Evolutionary conservation across 2,113 vertebrate species (phyloP), one percentile per base, ranked within the genome.

Genomic region (Holacanthus passer): DNA sequence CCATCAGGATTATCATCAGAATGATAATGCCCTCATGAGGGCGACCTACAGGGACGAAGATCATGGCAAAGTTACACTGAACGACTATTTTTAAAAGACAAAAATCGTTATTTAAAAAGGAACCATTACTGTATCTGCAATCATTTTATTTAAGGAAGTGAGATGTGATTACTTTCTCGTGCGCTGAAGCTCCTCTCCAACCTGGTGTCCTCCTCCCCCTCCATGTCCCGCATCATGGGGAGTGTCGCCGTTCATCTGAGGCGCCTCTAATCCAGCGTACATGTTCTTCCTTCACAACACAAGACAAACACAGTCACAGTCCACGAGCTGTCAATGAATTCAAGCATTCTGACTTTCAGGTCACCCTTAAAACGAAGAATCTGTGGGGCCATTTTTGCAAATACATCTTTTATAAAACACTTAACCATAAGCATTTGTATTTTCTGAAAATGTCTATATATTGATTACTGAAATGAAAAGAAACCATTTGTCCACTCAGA

Each of bases 241-340:
- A 0, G 96, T 92, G 82, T 98, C 96, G 0, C 98, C 98, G 1
- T 99, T 99, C 97, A 99, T 97, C 90, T 98, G 97, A 3, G 96
- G 66, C 0, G 95, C 93, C 20, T 99, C 98, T 45, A 93, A 93
- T 11, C 97, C 97, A 0, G 96, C 93, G 50, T 98, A 97, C 95
- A 97, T 96, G 93, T 98, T 98, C 83, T 99, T 99, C 91, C 98
- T 99, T 74, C 39, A 66, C 22, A 55, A 75, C 16, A 81, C 0
- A 43, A 31, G 20, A 47, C 0, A 73, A 52, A 69, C 10, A 73
- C 10, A 32, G 29, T 62, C 45, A 65, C 24, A 19, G 7, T 29
- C 4, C 13, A 14, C 45, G 41, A 35, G n/a, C 1, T 19, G 11
- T 64, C 13, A 47, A 37, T 35, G 7, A 31, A 73, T 7, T 29